phyloP scores from a whole-genome alignment of 2,113 vertebrate species.

The Sinosuthora webbiana region DNA sequence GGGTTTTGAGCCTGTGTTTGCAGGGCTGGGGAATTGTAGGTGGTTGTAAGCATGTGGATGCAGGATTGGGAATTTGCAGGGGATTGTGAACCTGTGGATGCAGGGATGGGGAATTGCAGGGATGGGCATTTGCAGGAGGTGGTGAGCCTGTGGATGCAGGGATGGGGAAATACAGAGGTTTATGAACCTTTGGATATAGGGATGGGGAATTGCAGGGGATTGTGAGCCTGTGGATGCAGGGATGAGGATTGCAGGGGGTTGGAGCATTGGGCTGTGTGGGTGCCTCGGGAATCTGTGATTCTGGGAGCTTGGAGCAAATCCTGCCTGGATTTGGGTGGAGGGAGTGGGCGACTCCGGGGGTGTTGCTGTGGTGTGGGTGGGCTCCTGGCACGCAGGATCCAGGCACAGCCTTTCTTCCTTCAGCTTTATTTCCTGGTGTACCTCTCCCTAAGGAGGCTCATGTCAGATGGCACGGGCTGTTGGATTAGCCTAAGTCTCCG shows the following conservation, averaged over 20 bases:
- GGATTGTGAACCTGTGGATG: not conserved
- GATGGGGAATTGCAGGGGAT: too few species aligned
- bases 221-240: not conserved
- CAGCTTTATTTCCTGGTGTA: not conserved
- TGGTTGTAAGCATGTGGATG: not conserved
- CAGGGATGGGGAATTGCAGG: not conserved
- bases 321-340: not conserved
- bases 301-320: not conserved
- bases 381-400: not conserved
- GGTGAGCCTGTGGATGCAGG: not conserved
- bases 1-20: not conserved
- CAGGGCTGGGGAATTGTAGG: too few species aligned
- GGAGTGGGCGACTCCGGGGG: not conserved
- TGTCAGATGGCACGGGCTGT: not conserved
- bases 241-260: not conserved
- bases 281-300: not conserved
- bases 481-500: conserved; percentile 20
- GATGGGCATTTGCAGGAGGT: not conserved
- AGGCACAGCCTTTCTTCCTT: not conserved
- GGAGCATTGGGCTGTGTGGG: not conserved
- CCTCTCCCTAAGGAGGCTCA: not conserved
- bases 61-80: too few species aligned
- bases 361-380: not conserved
- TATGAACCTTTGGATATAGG: accelerated
- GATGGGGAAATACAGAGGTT: not conserved